Base-by-base conservation (phyloP, 35 echinoderm and acorn worm species). In the Ophiothrix spiculata region DNA sequence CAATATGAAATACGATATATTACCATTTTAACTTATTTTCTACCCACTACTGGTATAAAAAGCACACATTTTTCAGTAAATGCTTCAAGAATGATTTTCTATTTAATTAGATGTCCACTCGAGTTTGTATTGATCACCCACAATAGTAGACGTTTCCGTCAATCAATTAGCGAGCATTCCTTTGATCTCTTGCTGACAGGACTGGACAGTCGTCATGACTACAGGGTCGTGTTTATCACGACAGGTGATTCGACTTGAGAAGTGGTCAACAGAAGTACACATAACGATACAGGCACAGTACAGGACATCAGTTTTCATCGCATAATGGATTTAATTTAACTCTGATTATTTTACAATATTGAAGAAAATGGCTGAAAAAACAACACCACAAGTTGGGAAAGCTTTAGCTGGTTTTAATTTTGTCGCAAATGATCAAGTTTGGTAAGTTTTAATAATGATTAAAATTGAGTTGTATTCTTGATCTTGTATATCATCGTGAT, bases 401-500 rank as follows among this genome's bases (percentile, higher is more conserved):
- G 90, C 93, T 12, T 36, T 91, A n/a, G 86, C 93, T 73, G 90
- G 93, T 34, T 64, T 88, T 39, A 96, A 96, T 77, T 96, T 92
- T 80, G 93, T 96, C 10, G 93, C 90, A 39, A 91, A 89, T 42
- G 93, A 92, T 64, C 93, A 96, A 89, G 85, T 96, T 85, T 96
- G 93, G 93, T 96, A 78, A 92, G 90, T 94, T 69, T 49, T n/a
- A n/a, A n/a, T n/a, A n/a, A n/a, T n/a, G n/a, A n/a, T n/a, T n/a
- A n/a, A n/a, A n/a, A n/a, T n/a, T n/a, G n/a, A n/a, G n/a, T n/a
- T n/a, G n/a, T n/a, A n/a, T n/a, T n/a, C n/a, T n/a, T n/a, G n/a
- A n/a, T n/a, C n/a, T n/a, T n/a, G n/a, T n/a, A n/a, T n/a, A n/a
- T n/a, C n/a, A n/a, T n/a, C n/a, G n/a, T n/a, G n/a, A n/a, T n/a